A percentile compares a stretch with the other conserved stretches of the same genome.
phyloP scores from a whole-genome alignment of 2,113 vertebrate species.

The Phrynocephalus versicolor region DNA sequence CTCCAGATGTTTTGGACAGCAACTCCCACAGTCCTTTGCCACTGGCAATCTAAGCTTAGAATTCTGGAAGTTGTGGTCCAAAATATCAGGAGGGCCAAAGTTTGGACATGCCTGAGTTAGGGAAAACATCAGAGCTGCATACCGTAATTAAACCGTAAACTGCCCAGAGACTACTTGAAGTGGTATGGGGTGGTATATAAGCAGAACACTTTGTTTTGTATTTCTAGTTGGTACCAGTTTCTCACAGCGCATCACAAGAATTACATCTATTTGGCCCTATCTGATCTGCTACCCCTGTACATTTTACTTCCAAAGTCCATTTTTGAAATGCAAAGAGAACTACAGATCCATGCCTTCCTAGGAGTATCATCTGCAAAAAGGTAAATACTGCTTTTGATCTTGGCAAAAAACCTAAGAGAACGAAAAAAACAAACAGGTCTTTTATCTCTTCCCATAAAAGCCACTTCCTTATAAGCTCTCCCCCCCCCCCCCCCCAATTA shows the following conservation, averaged over 20 bases:
- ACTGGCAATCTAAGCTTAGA: too few relatives aligned
- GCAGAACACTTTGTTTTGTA: too few relatives aligned
- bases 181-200: too few relatives aligned
- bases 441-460: slow-evolving; percentile 65
- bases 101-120: too few relatives aligned
- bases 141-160: too few relatives aligned
- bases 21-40: too few relatives aligned
- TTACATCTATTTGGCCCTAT: neutral
- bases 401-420: slow-evolving; percentile 48
- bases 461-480: slow-evolving; percentile 50
- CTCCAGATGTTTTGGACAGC: too few relatives aligned
- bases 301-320: slow-evolving; percentile 31
- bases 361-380: slow-evolving; percentile 45
- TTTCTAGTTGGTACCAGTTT: neutral
- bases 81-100: too few relatives aligned
- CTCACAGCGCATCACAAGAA: neutral
- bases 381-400: slow-evolving; percentile 67
- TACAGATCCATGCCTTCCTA: slow-evolving; percentile 29
- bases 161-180: too few relatives aligned
- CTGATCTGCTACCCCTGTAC: slow-evolving; percentile 1
- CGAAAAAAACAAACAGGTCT: slow-evolving; percentile 57
- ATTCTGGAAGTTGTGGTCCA: too few relatives aligned
- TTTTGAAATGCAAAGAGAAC: slow-evolving; percentile 46
- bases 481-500: slow-evolving; percentile 41
- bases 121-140: too few relatives aligned